These are phyloP conservation scores for Gallinago media DNA, from an alignment of 2,113 vertebrate genomes.

Conservation along the genomic window DNA sequence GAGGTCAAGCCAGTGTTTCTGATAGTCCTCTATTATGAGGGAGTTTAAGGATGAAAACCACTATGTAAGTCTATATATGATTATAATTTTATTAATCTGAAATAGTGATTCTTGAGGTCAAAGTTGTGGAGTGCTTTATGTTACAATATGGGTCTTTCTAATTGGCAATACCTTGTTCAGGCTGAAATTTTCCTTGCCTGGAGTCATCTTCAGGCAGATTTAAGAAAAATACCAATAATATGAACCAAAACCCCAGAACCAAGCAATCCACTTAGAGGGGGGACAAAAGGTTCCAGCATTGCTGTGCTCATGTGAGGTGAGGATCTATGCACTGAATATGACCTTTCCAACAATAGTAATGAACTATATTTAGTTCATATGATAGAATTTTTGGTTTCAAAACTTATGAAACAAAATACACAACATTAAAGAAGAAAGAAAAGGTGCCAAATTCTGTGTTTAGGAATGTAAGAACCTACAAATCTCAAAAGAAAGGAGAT, in stretches of 20 bases:
- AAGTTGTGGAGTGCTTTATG: neutral
- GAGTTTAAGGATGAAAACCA: neutral
- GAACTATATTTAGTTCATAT: neutral
- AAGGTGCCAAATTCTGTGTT: neutral
- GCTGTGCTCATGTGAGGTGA: neutral
- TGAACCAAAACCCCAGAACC: neutral
- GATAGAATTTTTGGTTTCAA: neutral
- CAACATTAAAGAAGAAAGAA: neutral
- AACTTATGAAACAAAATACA: neutral
- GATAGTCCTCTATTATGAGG: neutral
- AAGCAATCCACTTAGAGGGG: neutral
- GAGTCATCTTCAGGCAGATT: neutral
- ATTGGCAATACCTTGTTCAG: neutral
- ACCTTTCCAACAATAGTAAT: neutral
- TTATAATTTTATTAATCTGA: neutral
- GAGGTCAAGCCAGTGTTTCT: neutral
- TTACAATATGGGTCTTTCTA: neutral
- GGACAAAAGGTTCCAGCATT: neutral
- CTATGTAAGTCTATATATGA: neutral
- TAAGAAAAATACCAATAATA: neutral
- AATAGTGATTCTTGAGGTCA: neutral
- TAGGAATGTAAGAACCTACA: neutral
- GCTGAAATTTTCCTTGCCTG: neutral
- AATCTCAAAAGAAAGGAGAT: neutral
- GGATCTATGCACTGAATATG: neutral